These are phyloP conservation scores for Nebria salina DNA, from an alignment of 2,888 invertebrate genomes.

Conservation along the genomic window DNA sequence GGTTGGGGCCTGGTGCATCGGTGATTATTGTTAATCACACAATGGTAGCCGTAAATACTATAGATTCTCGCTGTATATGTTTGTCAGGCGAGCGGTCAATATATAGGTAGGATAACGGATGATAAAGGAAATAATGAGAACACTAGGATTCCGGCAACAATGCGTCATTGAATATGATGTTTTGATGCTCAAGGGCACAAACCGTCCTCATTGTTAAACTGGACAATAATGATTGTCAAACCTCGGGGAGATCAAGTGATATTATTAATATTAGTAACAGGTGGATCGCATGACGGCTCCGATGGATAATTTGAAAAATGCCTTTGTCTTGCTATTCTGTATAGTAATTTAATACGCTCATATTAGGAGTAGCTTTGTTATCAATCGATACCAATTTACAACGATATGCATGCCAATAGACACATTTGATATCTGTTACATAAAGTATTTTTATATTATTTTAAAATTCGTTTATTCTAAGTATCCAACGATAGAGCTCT, in stretches of 20 bases:
- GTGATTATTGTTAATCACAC: slow-evolving; percentile 44
- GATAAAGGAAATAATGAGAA: slow-evolving; percentile 20
- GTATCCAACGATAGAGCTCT: too few species aligned
- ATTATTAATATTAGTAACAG: not conserved
- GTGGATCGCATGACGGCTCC: not conserved
- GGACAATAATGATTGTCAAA: not conserved
- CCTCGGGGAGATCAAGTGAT: not conserved
- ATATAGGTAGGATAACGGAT: slow-evolving; percentile 6
- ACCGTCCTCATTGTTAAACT: not conserved
- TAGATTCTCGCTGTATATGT: not conserved
- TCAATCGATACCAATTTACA: not conserved
- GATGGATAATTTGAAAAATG: not conserved
- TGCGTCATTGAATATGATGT: not conserved
- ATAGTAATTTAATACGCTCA: not conserved
- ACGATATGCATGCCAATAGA: not conserved
- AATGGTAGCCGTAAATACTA: slow-evolving; percentile 16
- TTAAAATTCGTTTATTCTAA: too few species aligned
- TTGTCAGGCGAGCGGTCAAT: not conserved
- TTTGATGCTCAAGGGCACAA: not conserved
- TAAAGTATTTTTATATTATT: too few species aligned
- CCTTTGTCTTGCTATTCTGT: not conserved
- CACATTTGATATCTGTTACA: too few species aligned
- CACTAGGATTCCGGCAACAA: slow-evolving; percentile 9
- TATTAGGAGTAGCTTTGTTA: not conserved
- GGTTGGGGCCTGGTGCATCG: slow-evolving; percentile 22